These are phyloP conservation scores for Mustela nigripes DNA, from an alignment of 2,113 vertebrate genomes.

Conservation along the genomic window DNA sequence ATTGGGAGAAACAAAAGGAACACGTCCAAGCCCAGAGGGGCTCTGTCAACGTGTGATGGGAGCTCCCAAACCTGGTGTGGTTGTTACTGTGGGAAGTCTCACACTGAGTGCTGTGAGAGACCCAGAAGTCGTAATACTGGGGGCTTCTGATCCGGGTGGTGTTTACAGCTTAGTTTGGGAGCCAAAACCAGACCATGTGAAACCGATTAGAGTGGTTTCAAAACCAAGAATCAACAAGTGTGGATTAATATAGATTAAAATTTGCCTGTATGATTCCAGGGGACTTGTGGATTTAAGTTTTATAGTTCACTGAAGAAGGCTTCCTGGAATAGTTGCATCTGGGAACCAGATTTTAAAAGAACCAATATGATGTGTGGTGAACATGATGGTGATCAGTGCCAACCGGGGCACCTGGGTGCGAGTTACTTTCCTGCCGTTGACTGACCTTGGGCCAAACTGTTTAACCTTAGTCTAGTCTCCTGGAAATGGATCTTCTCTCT, in stretches of 20 bases:
- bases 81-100: neutral
- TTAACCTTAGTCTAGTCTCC: neutral
- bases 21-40: neutral
- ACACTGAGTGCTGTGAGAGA: neutral
- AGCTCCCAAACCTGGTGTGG: neutral
- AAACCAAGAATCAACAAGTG: neutral
- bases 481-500: neutral
- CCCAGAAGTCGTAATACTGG: fast-evolving
- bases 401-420: neutral
- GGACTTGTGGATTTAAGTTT: neutral
- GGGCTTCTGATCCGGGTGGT: neutral
- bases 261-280: neutral
- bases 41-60: neutral
- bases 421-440: neutral
- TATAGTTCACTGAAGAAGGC: neutral
- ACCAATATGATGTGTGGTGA: neutral
- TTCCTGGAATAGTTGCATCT: neutral
- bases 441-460: neutral
- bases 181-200: neutral
- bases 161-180: neutral
- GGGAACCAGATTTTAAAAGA: slow-evolving; percentile 19
- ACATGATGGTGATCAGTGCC: neutral
- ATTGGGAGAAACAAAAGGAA: neutral
- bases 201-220: neutral
- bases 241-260: neutral